phyloP scores from a whole-genome alignment of 2,113 vertebrate genomes.

The Dermatemys mawii region DNA sequence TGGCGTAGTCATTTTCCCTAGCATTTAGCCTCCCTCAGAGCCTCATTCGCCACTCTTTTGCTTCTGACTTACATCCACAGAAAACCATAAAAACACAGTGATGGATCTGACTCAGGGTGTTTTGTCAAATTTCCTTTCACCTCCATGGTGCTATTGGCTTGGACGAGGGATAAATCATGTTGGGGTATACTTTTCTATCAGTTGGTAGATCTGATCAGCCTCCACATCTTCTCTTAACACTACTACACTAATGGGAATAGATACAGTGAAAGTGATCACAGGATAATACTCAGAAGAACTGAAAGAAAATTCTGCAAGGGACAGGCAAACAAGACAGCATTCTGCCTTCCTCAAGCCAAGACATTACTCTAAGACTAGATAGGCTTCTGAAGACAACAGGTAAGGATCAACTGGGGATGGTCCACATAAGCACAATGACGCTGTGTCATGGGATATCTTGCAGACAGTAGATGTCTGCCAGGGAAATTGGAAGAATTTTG shows the following conservation, averaged over 20 bases:
- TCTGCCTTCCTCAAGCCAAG: neutral
- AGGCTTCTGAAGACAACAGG: neutral
- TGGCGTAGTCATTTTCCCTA: neutral
- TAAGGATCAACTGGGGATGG: neutral
- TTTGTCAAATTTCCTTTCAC: neutral
- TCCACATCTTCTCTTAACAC: neutral
- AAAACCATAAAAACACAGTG: conserved; percentile 5
- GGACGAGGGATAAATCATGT: conserved; percentile 31
- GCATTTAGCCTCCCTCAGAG: neutral
- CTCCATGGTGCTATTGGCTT: conserved; percentile 42
- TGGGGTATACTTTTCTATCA: neutral
- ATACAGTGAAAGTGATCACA: neutral
- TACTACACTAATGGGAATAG: neutral
- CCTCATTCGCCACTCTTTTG: conserved; percentile 32
- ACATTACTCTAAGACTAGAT: neutral
- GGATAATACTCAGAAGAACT: neutral
- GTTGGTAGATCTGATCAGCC: conserved; percentile 2
- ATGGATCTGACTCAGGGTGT: conserved; percentile 15
- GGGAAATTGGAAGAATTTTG: neutral
- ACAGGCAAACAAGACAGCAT: neutral
- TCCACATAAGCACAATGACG: neutral
- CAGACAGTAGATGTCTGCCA: neutral
- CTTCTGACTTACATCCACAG: conserved; percentile 12
- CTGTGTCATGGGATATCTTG: neutral
- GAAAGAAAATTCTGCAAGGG: neutral